Evolutionary conservation across 2,888 invertebrate species (phyloP), one percentile per base, ranked within the genome.

Genomic region (Stenodera caucasica): DNA sequence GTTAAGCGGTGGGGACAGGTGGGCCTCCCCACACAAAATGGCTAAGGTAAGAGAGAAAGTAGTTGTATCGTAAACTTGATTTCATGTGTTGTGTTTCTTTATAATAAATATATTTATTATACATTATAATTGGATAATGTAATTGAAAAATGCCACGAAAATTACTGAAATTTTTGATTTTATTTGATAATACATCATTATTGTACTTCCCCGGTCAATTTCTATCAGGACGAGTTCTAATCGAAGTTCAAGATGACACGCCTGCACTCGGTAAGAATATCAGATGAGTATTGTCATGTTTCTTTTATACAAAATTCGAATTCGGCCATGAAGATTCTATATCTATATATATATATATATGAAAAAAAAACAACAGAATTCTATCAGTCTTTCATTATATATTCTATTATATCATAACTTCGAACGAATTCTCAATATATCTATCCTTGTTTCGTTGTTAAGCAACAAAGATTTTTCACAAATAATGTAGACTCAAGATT

Each of bases 181-280:
- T 96, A 67, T 94, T 96, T 82, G 96, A 96, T 82, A 96, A 96
- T 79, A 93, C 94, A 51, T 95, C 94, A 72, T 82, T 96, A 67
- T 81, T 96, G 61, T 96, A 96, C 81, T 96, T 96, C 78, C 96
- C 96, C 63, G 96, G 96, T 6, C 94, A 95, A 81, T 96, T 96
- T 81, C 83, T 96, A 67, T 94, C 94, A 57, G 96, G 96, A 40
- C 87, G 94, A 77, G 95, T 96, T 59, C 86, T 96, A 57, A 90
- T 96, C 78, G 96, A 96, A 79, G 82, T 96, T 66, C 95, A 96
- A 80, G 95, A 95, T 82, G 94, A 96, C 81, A 95, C 95, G 68
- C 91, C 92, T 66, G 92, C 92, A n/a, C 82, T 91, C 73, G 91
- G 91, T 90, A 82, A 86, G 86, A 76, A 76, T 75, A 74, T 66